Evolutionary conservation across 2,797 vertebrate species (phyloP).

Genomic region (Vireo griseus): DNA sequence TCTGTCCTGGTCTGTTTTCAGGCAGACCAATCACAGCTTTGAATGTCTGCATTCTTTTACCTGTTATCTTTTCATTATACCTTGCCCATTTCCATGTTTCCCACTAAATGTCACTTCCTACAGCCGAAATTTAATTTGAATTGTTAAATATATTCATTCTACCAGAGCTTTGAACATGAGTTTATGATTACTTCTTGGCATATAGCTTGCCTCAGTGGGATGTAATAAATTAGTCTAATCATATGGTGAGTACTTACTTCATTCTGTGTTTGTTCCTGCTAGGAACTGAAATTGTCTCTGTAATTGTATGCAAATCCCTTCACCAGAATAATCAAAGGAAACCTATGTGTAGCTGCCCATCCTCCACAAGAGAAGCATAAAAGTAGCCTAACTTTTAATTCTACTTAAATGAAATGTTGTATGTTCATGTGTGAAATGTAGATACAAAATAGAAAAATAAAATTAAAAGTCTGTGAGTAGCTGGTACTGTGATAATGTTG

Average conservation of each 20-base stretch:
- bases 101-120: constrained; percentile 19
- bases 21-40: not conserved
- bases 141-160: constrained; percentile 60
- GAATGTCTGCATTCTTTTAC: not conserved
- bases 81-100: constrained; percentile 18
- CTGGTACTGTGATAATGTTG: not conserved
- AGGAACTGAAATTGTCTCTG: constrained; percentile 64
- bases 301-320: constrained; percentile 74
- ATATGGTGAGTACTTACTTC: constrained; percentile 61
- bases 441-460: constrained; percentile 38
- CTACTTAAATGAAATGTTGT: constrained; percentile 36
- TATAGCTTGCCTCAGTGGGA: constrained; percentile 51
- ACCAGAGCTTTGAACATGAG: constrained; percentile 31
- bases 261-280: constrained; percentile 62
- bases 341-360: constrained; percentile 36
- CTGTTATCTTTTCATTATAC: constrained; percentile 11
- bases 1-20: not conserved
- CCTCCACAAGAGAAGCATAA: constrained; percentile 14
- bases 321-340: constrained; percentile 55
- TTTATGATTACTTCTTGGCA: constrained; percentile 66
- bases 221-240: constrained; percentile 72
- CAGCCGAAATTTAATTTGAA: constrained; percentile 57
- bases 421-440: constrained; percentile 12
- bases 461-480: not conserved
- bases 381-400: constrained; percentile 56